Conservation (phyloP, 2,888 invertebrate genomes). For the Geophilus truncorum region DNA sequence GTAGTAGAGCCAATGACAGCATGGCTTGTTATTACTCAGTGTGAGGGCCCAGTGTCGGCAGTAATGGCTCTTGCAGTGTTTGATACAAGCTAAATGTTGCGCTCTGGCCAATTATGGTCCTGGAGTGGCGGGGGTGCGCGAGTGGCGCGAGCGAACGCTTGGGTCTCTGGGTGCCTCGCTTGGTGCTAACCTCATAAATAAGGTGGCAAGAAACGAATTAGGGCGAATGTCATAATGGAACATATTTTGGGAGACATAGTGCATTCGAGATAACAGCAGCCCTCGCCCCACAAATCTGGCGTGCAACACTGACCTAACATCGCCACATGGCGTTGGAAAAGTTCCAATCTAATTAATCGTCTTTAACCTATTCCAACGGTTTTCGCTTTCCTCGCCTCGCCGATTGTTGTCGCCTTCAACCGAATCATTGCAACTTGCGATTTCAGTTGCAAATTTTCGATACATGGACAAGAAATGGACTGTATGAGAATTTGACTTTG, state of each 20-base stretch:
- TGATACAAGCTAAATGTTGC: conserved; percentile 10
- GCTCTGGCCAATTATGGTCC: conserved; percentile 4
- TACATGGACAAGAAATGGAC: too few species aligned
- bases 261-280: neutral
- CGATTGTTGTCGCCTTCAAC: too few species aligned
- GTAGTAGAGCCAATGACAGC: neutral
- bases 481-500: too few species aligned
- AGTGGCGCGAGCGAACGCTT: neutral
- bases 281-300: neutral
- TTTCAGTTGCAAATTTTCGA: too few species aligned
- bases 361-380: too few species aligned
- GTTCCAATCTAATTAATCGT: neutral
- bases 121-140: neutral
- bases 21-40: conserved; percentile 4
- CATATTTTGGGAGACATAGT: conserved; percentile 4
- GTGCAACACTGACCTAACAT: neutral
- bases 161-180: neutral
- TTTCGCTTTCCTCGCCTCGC: too few species aligned
- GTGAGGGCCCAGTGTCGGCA: conserved; percentile 5
- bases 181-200: neutral
- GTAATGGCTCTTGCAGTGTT: conserved; percentile 10
- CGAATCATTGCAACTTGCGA: too few species aligned
- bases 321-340: neutral
- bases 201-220: conserved; percentile 10
- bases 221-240: conserved; percentile 10